Conservation (phyloP, 1,140 invertebrate genomes). For the Drosophila kurseongensis region DNA sequence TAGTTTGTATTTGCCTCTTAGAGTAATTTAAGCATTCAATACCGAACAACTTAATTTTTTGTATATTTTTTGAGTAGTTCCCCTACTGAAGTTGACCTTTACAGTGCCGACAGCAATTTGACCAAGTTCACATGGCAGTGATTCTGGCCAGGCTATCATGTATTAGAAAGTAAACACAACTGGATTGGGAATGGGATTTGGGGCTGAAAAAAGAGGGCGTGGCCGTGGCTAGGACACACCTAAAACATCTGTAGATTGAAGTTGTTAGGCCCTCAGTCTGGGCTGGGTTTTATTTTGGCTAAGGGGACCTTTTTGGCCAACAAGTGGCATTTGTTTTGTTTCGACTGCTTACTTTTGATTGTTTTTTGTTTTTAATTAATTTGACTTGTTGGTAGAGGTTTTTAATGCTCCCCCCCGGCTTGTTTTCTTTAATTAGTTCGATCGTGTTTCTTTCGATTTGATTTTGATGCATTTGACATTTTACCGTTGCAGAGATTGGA, state of each 20-base stretch:
- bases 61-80: conserved; percentile 1
- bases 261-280: conserved; percentile 35
- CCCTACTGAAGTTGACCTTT: conserved; percentile 56
- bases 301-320: conserved; percentile 42
- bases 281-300: conserved; percentile 51
- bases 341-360: conserved; percentile 25
- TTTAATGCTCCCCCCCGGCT: conserved; percentile 17
- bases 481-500: conserved; percentile 24
- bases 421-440: conserved; percentile 62
- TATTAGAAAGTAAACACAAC: conserved; percentile 71
- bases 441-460: conserved; percentile 42
- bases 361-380: conserved; percentile 71
- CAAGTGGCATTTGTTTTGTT: conserved; percentile 64
- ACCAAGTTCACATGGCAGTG: conserved; percentile 73
- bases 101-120: conserved; percentile 41
- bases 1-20: background rate
- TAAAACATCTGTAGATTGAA: conserved; percentile 29
- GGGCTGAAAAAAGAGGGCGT: conserved; percentile 33
- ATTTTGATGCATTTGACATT: conserved; percentile 72
- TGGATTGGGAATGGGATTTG: conserved; percentile 48
- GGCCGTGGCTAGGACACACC: conserved; percentile 54
- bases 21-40: background rate
- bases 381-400: conserved; percentile 25
- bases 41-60: background rate
- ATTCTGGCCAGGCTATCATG: conserved; percentile 58